Evolutionary conservation across 2,797 vertebrate genomes (phyloP).

Genomic region (Arctocebus calabarensis): DNA sequence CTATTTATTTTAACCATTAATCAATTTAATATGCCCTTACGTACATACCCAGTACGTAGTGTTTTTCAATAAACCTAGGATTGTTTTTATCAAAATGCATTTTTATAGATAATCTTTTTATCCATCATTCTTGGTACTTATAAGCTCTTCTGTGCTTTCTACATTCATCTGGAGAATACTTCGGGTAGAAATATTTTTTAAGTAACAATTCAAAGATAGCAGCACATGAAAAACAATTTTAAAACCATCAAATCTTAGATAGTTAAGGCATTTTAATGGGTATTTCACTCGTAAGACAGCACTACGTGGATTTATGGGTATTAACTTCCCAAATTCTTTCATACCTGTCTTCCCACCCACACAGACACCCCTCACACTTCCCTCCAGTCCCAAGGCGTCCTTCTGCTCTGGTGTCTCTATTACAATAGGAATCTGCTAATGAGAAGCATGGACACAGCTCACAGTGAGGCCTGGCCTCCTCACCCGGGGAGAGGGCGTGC

Average conservation of each 20-base stretch:
- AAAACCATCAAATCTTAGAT: too few species aligned
- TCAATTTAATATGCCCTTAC: not conserved
- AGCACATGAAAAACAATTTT: not conserved
- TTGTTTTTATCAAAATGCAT: not conserved
- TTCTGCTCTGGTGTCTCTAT: not conserved
- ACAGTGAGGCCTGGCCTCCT: not conserved
- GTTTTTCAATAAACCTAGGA: not conserved
- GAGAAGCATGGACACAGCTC: not conserved
- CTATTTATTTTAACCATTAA: not conserved
- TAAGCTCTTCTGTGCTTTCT: not conserved
- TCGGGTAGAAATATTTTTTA: not conserved
- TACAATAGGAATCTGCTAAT: not conserved
- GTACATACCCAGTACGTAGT: not conserved
- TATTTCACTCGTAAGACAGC: too few species aligned
- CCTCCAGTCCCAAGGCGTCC: fast-evolving
- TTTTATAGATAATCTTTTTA: not conserved
- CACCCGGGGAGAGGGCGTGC: fast-evolving
- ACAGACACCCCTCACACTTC: not conserved
- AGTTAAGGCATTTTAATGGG: not conserved
- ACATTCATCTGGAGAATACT: not conserved
- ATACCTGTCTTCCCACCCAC: fast-evolving
- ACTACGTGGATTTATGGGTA: too few species aligned
- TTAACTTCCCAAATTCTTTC: not conserved
- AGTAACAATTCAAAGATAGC: not conserved
- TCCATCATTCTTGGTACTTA: not conserved